A percentile compares a stretch with the other conserved stretches of the same genome.
Conservation (phyloP, 2,797 vertebrate genomes). For the Champsocephalus gunnari region DNA sequence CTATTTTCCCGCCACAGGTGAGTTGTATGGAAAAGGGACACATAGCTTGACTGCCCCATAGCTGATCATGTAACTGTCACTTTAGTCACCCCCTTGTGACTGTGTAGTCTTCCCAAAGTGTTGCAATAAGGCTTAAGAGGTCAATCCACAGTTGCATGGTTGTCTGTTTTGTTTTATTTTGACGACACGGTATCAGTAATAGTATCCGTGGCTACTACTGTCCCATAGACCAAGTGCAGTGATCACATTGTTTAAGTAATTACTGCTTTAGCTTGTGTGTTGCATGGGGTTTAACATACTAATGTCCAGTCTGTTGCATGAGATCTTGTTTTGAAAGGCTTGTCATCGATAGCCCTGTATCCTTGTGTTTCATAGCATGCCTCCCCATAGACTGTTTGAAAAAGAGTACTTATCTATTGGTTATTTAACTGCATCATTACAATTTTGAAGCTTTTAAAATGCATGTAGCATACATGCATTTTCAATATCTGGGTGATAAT, state of each 20-base stretch:
- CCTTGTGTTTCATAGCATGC: slow-evolving; percentile 71
- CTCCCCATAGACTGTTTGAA: slow-evolving; percentile 47
- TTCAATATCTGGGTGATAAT: not conserved
- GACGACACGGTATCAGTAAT: slow-evolving; percentile 7
- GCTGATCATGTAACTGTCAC: slow-evolving; percentile 67
- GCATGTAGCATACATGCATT: slow-evolving; percentile 2
- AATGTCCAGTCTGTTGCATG: slow-evolving; percentile 71
- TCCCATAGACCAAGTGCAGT: slow-evolving; percentile 25
- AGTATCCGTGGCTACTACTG: not conserved
- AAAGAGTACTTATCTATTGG: slow-evolving; percentile 24
- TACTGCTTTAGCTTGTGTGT: slow-evolving; percentile 47
- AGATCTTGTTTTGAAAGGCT: slow-evolving; percentile 57
- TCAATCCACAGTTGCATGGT: slow-evolving; percentile 79
- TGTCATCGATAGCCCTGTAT: slow-evolving; percentile 55
- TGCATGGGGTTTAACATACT: slow-evolving; percentile 72
- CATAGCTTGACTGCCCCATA: slow-evolving; percentile 77
- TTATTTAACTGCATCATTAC: slow-evolving; percentile 23
- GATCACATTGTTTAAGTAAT: slow-evolving; percentile 29
- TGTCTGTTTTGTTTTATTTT: slow-evolving; percentile 60
- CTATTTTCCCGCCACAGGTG: slow-evolving; percentile 93
- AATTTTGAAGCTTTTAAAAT: not conserved
- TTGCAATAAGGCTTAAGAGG: slow-evolving; percentile 42
- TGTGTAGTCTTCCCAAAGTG: slow-evolving; percentile 54
- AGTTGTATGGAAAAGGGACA: slow-evolving; percentile 88
- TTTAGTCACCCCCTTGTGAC: slow-evolving; percentile 67